Base-by-base conservation (phyloP, 2,113 vertebrate species). In the Micronisus gabar region DNA sequence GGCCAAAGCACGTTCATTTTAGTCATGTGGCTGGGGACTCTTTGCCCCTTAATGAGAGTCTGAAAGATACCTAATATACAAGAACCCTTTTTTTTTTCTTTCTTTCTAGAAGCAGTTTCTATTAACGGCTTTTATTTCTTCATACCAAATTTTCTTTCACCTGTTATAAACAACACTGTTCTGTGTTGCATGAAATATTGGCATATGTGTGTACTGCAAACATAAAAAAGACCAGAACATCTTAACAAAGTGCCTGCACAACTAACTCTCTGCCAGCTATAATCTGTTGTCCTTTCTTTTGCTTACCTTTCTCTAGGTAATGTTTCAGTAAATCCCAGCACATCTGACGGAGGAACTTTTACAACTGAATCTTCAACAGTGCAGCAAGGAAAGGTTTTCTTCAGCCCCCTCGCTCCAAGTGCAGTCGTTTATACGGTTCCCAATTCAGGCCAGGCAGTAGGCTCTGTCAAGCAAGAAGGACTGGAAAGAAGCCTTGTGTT, bases 401-500 rank as follows among this genome's bases (percentile, higher is more conserved):
- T 99, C 96, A 98, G 98, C 66, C 98, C 99, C 21, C 98, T 99
- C 23, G 81, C 99, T 80, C 98, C 99, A 6, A 98, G 98, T 91
- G 98, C 99, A 7, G 99, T 99, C 43, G 99, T 99, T 91, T 99
- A 99, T 97, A 99, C 99, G 11, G 98, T 99, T 98, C 99, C 98
- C 88, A 99, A 98, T 91, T 96, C 98, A 5, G 97, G 97, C 88
- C 99, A 98, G 94, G 96, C 97, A 32, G 55, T 98, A 38, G 98
- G 98, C 81, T 96, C 98, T 97, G 98, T 99, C 97, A 99, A 99
- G 96, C 99, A 99, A 96, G 99, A 99, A 97, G 99, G 99, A 96
- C 98, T 94, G 97, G 98, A 98, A 89, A 97, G 98, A 89, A 98
- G 98, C 98, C 94, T 99, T 96, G 98, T 98, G 90, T 98, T 99